Evolutionary conservation across 2,113 vertebrate species (phyloP), one percentile per base, ranked within the genome.

Genomic region (Urocitellus parryii): DNA sequence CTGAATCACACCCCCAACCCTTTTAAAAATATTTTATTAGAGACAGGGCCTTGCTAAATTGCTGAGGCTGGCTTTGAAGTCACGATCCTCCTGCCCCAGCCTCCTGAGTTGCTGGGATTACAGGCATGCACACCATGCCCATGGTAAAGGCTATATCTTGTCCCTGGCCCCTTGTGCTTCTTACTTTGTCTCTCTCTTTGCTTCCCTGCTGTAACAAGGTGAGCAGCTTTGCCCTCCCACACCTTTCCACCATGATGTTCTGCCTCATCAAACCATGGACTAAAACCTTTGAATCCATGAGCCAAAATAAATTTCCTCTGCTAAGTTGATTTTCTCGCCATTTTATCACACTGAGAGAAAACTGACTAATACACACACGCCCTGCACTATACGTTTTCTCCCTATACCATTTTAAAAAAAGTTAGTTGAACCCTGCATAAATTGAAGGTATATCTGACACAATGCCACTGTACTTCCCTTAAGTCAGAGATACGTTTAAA

Each of bases 401-500:
- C 37, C 37, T 12, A 65, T 25, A 18, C 7, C 20, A 25, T 87
- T 81, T 88, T 72, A 42, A 74, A 56, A 24, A 25, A 95, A 29
- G 29, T 90, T 79, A 73, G 77, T 5, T 85, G 61, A 94, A 77
- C 18, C 39, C 39, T 51, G 22, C 13, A 90, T 78, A 84, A 84
- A 94, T 82, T 20, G 87, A 94, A 92, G 58, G 17, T 4, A 39
- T 32, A 53, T 58, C 74, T 82, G 68, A 89, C 58, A 45, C 8
- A 68, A 37, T 14, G 58, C 5, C 25, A n/a, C 7, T 24, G 6
- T 6, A 92, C 48, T 56, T 82, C 67, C 53, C 81, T 81, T 73
- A 96, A 68, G 65, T 88, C 78, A 82, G 67, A 95, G 45, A 61
- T 94, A 20, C 51, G 14, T 34, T 95, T 68, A 95, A 95, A 67